Evolutionary conservation across 2,113 vertebrate species (phyloP), one percentile per base, ranked within the genome.

Genomic region (Numenius arquata): DNA sequence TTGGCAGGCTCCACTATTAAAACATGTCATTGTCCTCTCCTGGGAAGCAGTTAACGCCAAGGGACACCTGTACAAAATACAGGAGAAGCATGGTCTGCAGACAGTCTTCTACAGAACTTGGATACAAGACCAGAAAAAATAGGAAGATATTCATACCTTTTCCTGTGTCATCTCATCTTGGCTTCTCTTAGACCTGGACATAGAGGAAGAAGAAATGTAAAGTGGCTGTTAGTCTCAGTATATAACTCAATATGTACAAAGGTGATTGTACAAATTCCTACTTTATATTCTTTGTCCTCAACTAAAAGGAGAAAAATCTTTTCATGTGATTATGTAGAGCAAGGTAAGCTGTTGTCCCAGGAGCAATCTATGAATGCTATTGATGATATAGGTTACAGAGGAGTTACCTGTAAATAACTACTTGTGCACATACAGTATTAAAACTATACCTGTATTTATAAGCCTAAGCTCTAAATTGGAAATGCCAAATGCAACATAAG

Each of bases 401-500:
- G 3, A 76, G 17, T 36, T 73, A 53, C 58, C 40, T 75, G 34
- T n/a, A 56, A 75, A 13, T 50, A 76, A 16, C 9, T 32, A 21
- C 22, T 55, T 20, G 30, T 50, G 20, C 19, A 14, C 6, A 21
- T 59, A 47, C 10, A 17, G 4, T 71, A 27, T 71, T 68, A 38
- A 32, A 66, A 50, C 27, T 81, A 27, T 43, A 53, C 12, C 22
- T 73, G 2, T 59, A 5, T 80, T 90, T 79, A 40, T 36, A 56
- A 85, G 17, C 48, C 41, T 92, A 29, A 38, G 9, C 7, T 68
- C 65, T 78, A 90, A 86, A 63, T 47, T 76, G 53, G 47, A 84
- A 88, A 88, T 88, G 75, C 71, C 92, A 97, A 95, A 95, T 89
- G 83, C n/a, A 95, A 47, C 50, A 80, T 65, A 91, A 93, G 45